Percentiles rank a stretch among this genome's conserved stretches.
These are phyloP conservation scores for Osmerus eperlanus DNA, from an alignment of 2,113 vertebrate genomes.

Conservation along the genomic window DNA sequence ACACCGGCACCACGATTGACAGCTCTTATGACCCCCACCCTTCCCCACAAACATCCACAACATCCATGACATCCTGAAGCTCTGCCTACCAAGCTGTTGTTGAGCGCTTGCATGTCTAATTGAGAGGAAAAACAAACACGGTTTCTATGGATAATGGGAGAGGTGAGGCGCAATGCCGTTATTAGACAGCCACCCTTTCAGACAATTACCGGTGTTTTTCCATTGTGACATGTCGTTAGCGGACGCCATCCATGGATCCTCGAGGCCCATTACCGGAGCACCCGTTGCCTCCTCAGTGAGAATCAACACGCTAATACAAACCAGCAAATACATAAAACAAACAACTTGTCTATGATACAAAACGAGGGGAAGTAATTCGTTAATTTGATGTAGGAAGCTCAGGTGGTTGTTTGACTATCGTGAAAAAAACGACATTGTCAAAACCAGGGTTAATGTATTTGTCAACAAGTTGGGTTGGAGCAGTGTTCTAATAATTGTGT, in stretches of 20 bases:
- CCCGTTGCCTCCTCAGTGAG: no score
- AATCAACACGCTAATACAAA: neutral
- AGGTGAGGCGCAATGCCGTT: constrained; percentile 61
- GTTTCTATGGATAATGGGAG: constrained; percentile 64
- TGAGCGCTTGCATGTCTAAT: constrained; percentile 58
- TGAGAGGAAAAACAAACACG: constrained; percentile 65
- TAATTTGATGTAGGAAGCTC: no score
- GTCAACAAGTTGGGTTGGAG: no score
- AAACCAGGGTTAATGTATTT: no score
- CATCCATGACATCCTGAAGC: neutral
- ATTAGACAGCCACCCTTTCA: constrained; percentile 59
- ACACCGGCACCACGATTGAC: neutral
- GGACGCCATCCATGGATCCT: constrained; percentile 40
- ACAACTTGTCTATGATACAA: neutral
- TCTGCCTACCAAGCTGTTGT: constrained; percentile 37
- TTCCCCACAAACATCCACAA: neutral
- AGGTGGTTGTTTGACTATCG: no score
- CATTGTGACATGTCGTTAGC: constrained; percentile 30
- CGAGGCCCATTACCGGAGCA: constrained; percentile 28
- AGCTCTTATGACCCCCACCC: neutral
- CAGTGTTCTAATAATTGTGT: no score
- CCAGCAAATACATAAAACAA: neutral
- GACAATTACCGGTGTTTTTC: constrained; percentile 51
- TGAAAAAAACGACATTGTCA: no score
- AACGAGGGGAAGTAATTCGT: no score